Percentiles rank a stretch among this genome's conserved stretches.
These are phyloP conservation scores for Polydrusus cervinus DNA, from an alignment of 2,888 invertebrate genomes.

Conservation along the genomic window DNA sequence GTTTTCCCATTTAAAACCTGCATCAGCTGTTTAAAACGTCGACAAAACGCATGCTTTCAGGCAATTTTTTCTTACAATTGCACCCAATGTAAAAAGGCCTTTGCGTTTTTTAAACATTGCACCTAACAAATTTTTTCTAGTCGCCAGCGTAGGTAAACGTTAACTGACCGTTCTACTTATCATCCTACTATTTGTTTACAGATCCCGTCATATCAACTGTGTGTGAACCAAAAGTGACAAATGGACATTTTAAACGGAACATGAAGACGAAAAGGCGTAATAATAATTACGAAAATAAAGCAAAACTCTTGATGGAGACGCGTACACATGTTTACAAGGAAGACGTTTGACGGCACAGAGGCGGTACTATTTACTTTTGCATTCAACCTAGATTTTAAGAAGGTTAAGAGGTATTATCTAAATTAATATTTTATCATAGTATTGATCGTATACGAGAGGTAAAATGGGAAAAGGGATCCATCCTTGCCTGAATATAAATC, in stretches of 20 bases:
- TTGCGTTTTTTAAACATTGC: too few relatives aligned
- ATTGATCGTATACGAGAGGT: too few relatives aligned
- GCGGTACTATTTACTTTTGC: background rate
- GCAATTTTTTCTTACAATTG: too few relatives aligned
- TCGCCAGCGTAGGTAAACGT: too few relatives aligned
- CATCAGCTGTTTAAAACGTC: too few relatives aligned
- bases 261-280: conserved; percentile 39
- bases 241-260: conserved; percentile 49
- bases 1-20: too few relatives aligned
- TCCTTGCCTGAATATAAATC: too few relatives aligned
- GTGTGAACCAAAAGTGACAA: conserved; percentile 45
- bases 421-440: background rate
- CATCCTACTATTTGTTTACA: background rate
- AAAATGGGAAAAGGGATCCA: too few relatives aligned
- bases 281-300: conserved; percentile 52
- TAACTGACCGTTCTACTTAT: too few relatives aligned
- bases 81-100: too few relatives aligned
- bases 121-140: background rate
- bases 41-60: too few relatives aligned
- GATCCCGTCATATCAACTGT: conserved; percentile 30
- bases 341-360: conserved; percentile 34
- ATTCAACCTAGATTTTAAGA: background rate
- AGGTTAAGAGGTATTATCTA: background rate
- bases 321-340: conserved; percentile 43
- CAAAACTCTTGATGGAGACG: conserved; percentile 30